Conservation (phyloP, 2,888 invertebrate species). For the Trissoscelio sp. region DNA sequence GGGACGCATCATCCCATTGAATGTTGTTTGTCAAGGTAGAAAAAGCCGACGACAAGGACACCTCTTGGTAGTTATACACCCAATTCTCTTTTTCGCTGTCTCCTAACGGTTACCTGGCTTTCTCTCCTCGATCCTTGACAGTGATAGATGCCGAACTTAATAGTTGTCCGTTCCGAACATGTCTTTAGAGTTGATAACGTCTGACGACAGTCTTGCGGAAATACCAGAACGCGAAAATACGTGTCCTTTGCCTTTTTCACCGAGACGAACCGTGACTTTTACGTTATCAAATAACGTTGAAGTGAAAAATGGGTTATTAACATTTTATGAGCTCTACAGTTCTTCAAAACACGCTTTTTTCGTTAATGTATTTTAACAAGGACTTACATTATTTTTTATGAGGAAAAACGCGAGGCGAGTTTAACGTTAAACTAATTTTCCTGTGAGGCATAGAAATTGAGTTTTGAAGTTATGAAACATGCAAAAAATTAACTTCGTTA, state of each 20-base stretch:
- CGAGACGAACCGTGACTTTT: slow-evolving; percentile 23
- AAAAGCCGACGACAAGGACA: slow-evolving; percentile 18
- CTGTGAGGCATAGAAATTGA: too few relatives aligned
- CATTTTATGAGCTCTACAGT: slow-evolving; percentile 1
- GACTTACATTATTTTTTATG: not conserved
- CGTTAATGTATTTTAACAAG: not conserved
- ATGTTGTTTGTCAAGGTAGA: slow-evolving; percentile 10
- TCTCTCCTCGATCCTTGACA: slow-evolving; percentile 72
- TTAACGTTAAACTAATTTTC: too few relatives aligned
- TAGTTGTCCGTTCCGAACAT: slow-evolving; percentile 74
- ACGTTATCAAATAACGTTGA: slow-evolving; percentile 13
- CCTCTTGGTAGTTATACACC: slow-evolving; percentile 43
- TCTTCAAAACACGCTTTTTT: not conserved
- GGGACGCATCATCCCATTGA: slow-evolving; percentile 7
- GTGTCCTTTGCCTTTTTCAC: slow-evolving; percentile 36
- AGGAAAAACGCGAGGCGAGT: too few relatives aligned
- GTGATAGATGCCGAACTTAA: slow-evolving; percentile 79
- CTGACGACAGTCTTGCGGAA: slow-evolving; percentile 48
- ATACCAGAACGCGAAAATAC: slow-evolving; percentile 38
- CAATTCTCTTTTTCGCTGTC: slow-evolving; percentile 57
- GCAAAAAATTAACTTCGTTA: too few relatives aligned
- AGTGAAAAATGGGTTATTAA: slow-evolving; percentile 37
- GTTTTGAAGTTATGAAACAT: too few relatives aligned
- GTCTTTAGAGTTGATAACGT: slow-evolving; percentile 64
- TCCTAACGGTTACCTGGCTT: slow-evolving; percentile 37